Evolutionary conservation across 2,113 vertebrate genomes (phyloP).

Genomic region (Grammomys surdaster): DNA sequence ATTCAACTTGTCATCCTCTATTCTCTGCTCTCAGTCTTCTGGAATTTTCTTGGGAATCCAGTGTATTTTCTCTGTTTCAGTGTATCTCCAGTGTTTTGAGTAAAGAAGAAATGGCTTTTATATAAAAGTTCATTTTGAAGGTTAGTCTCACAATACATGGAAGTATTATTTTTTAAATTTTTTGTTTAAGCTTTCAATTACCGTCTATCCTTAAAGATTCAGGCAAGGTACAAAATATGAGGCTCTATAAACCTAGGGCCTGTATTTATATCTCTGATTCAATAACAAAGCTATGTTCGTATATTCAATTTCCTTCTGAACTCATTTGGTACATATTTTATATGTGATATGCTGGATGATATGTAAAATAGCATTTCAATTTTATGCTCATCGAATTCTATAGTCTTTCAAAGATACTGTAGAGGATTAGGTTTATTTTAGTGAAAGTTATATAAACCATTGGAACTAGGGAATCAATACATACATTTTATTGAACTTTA

Average conservation of each 20-base stretch:
- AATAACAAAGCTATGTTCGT: background rate
- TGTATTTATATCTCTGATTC: slow-evolving; percentile 49
- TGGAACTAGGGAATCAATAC: slow-evolving; percentile 18
- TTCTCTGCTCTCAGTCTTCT: background rate
- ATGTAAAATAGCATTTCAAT: background rate
- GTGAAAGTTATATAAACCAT: background rate
- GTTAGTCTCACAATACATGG: background rate
- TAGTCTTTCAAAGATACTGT: background rate
- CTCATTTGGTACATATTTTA: background rate
- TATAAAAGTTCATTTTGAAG: background rate
- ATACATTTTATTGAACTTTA: slow-evolving; percentile 36
- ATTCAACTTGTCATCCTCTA: background rate
- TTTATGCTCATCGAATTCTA: background rate
- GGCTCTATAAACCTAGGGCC: background rate
- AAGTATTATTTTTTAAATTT: slow-evolving; percentile 46
- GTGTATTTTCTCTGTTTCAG: background rate
- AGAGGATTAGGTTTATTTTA: background rate
- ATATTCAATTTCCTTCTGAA: slow-evolving; percentile 3
- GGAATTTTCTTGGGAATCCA: background rate
- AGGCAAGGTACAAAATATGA: background rate
- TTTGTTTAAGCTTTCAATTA: slow-evolving; percentile 3
- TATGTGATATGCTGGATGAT: background rate
- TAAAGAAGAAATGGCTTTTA: background rate
- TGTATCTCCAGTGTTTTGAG: background rate
- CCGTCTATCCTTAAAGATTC: background rate